phyloP scores from a whole-genome alignment of 1,140 invertebrate genomes.

The Phenacoccus solenopsis region DNA sequence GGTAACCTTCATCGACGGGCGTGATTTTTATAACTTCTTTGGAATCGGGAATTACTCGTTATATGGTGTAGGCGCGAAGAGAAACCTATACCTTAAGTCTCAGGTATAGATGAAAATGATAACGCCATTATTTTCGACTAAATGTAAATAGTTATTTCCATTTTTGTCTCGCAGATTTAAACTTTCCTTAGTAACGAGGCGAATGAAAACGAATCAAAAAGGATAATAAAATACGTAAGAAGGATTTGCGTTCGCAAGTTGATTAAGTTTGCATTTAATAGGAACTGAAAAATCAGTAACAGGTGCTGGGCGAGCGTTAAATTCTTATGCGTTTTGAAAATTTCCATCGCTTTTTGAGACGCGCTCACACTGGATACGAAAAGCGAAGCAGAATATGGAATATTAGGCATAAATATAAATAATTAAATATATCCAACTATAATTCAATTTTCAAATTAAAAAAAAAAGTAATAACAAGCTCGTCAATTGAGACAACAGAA shows the following conservation, averaged over 20 bases:
- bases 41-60: background rate
- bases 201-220: background rate
- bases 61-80: background rate
- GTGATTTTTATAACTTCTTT: background rate
- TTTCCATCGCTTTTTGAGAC: background rate
- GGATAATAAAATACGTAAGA: slow-evolving; percentile 3
- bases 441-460: too few relatives aligned
- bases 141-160: background rate
- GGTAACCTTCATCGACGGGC: background rate
- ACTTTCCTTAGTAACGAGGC: background rate
- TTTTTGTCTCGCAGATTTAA: background rate
- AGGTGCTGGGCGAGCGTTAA: background rate
- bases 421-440: too few relatives aligned
- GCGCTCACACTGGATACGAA: background rate
- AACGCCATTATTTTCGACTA: background rate
- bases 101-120: background rate
- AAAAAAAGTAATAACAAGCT: too few relatives aligned
- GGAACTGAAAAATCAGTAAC: background rate
- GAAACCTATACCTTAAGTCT: background rate
- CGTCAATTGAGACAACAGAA: too few relatives aligned
- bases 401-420: too few relatives aligned
- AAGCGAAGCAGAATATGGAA: background rate
- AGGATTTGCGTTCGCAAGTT: background rate
- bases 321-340: background rate
- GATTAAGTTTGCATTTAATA: background rate